phyloP scores from a whole-genome alignment of 2,797 vertebrate genomes.

The Enteromius argenteus region DNA sequence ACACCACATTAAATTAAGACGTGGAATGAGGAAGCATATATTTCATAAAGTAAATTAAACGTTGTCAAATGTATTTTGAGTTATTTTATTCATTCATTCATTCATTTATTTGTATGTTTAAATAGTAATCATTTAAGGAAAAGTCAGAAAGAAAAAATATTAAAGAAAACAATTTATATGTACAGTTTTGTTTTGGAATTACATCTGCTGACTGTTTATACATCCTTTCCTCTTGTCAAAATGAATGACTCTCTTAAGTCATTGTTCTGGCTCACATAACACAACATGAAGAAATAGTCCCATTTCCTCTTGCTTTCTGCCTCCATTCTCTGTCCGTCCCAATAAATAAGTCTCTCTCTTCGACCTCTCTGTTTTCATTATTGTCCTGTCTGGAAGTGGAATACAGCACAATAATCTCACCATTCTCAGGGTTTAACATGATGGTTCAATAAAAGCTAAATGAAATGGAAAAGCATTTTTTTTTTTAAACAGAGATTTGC shows the following conservation, averaged over 20 bases:
- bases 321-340: background rate
- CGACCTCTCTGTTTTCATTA: constrained; percentile 38
- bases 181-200: background rate
- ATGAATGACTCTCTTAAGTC: background rate
- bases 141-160: background rate
- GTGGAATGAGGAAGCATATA: background rate
- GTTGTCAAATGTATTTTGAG: background rate
- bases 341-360: constrained; percentile 18
- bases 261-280: constrained; percentile 10
- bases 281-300: background rate
- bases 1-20: too few species aligned
- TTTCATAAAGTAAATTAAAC: background rate
- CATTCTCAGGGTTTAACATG: constrained; percentile 28
- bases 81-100: background rate
- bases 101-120: background rate
- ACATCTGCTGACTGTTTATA: background rate
- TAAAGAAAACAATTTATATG: background rate
- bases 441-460: constrained; percentile 41
- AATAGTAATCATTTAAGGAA: background rate
- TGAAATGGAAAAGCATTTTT: constrained; percentile 30
- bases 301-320: constrained; percentile 3
- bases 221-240: background rate
- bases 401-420: constrained; percentile 29
- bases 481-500: constrained; percentile 33
- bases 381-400: constrained; percentile 33